These are phyloP conservation scores for Drosophila limbata DNA, from an alignment of 2,888 invertebrate species.

Conservation along the genomic window DNA sequence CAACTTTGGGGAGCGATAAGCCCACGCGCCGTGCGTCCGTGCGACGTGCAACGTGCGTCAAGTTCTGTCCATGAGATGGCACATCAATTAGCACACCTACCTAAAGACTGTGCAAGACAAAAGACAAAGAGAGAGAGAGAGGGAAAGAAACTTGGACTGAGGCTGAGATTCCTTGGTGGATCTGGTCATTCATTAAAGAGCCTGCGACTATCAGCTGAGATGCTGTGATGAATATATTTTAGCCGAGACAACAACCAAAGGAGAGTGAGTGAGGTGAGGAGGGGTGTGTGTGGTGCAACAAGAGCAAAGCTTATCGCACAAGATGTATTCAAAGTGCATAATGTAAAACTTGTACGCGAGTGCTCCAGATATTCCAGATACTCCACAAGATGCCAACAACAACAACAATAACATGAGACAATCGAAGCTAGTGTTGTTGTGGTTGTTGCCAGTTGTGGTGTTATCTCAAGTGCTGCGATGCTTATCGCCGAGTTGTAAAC, in stretches of 20 bases:
- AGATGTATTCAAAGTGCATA: conserved; percentile 78
- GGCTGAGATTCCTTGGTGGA: conserved; percentile 3
- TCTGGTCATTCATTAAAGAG: conserved; percentile 74
- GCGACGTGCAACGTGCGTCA: conserved; percentile 55
- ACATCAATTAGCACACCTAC: conserved; percentile 78
- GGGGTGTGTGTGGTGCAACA: conserved; percentile 33
- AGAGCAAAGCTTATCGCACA: conserved; percentile 69
- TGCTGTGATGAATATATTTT: conserved; percentile 74
- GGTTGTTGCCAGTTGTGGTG: conserved; percentile 40
- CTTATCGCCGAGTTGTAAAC: conserved; percentile 73
- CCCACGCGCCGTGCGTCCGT: conserved; percentile 61
- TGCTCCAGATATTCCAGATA: conserved; percentile 74
- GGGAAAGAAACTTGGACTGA: background rate
- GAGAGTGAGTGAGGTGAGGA: background rate
- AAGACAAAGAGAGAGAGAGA: background rate
- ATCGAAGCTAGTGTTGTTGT: conserved; percentile 7
- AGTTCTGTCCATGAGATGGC: conserved; percentile 64
- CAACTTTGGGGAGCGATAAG: conserved; percentile 74
- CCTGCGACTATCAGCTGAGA: conserved; percentile 61
- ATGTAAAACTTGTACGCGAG: conserved; percentile 76
- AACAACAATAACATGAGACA: conserved; percentile 1
- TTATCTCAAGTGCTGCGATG: conserved; percentile 78
- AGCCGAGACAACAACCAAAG: conserved; percentile 64
- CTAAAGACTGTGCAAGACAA: conserved; percentile 30
- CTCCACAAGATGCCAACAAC: conserved; percentile 57